Percentiles rank a stretch among this genome's conserved stretches.
These are phyloP conservation scores for Cephus pygmeus DNA, from an alignment of 2,888 invertebrate genomes.

Conservation along the genomic window DNA sequence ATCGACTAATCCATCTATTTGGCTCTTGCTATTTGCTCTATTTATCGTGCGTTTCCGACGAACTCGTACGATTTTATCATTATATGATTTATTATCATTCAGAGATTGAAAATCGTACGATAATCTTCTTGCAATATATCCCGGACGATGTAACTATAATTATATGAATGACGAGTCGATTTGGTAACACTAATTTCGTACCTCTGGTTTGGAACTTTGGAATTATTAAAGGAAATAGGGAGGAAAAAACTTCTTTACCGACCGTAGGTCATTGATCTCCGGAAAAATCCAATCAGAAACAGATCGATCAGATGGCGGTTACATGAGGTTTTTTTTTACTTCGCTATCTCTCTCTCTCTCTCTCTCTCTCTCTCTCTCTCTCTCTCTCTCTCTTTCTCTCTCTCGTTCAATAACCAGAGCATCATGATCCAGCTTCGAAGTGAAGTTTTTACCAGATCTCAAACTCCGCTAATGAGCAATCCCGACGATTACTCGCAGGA, in stretches of 20 bases:
- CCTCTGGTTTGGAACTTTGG: neutral
- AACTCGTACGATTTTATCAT: neutral
- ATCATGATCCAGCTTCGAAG: neutral
- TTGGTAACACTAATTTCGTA: neutral
- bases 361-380: too few relatives aligned
- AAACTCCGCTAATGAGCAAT: slow-evolving; percentile 6
- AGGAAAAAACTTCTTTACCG: neutral
- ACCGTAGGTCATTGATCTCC: neutral
- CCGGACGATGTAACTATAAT: neutral
- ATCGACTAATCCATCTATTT: neutral
- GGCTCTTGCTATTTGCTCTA: neutral
- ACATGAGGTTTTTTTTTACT: neutral
- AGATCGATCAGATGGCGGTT: slow-evolving; percentile 1
- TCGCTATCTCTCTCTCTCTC: neutral
- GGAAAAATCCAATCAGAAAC: slow-evolving; percentile 1
- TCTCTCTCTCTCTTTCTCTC: neutral
- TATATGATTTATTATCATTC: neutral
- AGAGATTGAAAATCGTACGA: neutral
- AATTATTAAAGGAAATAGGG: neutral
- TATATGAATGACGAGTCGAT: neutral
- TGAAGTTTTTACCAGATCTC: neutral
- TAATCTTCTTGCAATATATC: neutral
- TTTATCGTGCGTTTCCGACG: neutral
- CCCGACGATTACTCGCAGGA: slow-evolving; percentile 3
- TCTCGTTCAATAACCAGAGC: neutral